phyloP scores from a whole-genome alignment of 2,797 vertebrate species.

The Hipposideros larvatus region DNA sequence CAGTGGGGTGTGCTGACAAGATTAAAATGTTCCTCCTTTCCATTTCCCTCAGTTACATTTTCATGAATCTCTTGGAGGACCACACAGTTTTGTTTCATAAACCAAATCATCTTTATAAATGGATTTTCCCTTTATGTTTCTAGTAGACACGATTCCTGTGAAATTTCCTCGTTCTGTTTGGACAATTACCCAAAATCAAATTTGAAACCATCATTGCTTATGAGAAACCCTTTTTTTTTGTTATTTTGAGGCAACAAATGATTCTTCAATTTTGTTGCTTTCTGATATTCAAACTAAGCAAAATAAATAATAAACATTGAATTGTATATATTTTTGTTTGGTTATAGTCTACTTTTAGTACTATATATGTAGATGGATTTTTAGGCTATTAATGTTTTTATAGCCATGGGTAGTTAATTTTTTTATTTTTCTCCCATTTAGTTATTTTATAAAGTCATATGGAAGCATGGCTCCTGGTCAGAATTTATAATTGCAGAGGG shows the following conservation, averaged over 20 bases:
- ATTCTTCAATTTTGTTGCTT: slow-evolving; percentile 18
- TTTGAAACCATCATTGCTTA: slow-evolving; percentile 56
- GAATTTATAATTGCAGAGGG: not conserved
- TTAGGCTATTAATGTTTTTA: not conserved
- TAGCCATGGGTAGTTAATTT: not conserved
- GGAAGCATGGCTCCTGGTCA: not conserved
- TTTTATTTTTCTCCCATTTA: not conserved
- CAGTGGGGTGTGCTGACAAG: not conserved
- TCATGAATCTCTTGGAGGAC: not conserved
- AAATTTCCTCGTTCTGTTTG: slow-evolving; percentile 44
- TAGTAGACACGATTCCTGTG: not conserved
- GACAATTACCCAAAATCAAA: slow-evolving; percentile 42
- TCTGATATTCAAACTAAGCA: slow-evolving; percentile 33
- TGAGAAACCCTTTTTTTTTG: not conserved
- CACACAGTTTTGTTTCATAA: not conserved
- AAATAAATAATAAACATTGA: not conserved
- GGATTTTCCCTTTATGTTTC: not conserved
- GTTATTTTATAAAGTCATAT: not conserved
- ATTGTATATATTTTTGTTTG: not conserved
- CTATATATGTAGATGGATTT: not conserved
- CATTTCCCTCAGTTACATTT: not conserved
- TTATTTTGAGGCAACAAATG: slow-evolving; percentile 41
- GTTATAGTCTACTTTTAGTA: not conserved
- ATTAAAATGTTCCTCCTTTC: slow-evolving; percentile 34
- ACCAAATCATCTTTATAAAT: not conserved